A percentile compares a stretch with the other conserved stretches of the same genome.
Evolutionary conservation across 2,888 invertebrate genomes (phyloP).

Genomic region (Epinotia ramella): DNA sequence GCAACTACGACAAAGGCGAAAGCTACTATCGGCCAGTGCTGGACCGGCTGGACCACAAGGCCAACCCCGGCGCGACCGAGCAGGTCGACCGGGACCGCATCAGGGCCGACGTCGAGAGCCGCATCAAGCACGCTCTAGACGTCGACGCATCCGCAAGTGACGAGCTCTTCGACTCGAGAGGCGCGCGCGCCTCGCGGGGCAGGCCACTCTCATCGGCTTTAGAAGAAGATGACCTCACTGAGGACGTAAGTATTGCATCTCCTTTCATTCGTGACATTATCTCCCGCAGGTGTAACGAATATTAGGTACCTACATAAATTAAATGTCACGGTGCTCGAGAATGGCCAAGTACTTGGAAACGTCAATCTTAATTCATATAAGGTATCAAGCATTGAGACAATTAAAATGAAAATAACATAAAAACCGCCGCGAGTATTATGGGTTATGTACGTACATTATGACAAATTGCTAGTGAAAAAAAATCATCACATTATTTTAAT

Average conservation of each 20-base stretch:
- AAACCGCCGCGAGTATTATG: too few relatives aligned
- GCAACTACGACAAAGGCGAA: constrained; percentile 94
- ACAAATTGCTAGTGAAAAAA: background rate
- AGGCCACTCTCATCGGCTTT: constrained; percentile 76
- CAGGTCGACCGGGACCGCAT: constrained; percentile 73
- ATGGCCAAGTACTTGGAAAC: too few relatives aligned
- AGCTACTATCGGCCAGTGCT: constrained; percentile 92
- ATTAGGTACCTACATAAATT: too few relatives aligned
- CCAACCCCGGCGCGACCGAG: constrained; percentile 55
- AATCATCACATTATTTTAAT: constrained; percentile 23
- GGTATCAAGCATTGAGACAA: too few relatives aligned
- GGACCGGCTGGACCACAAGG: constrained; percentile 90
- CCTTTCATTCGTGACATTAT: background rate
- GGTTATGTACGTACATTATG: background rate
- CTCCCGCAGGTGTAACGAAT: too few relatives aligned
- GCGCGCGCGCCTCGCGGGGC: constrained; percentile 80
- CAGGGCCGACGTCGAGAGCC: constrained; percentile 70
- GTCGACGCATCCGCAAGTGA: constrained; percentile 70
- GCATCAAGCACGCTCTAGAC: constrained; percentile 71
- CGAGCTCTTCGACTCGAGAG: constrained; percentile 88
- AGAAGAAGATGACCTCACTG: constrained; percentile 78
- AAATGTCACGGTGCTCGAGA: too few relatives aligned
- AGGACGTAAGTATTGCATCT: constrained; percentile 73
- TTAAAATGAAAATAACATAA: too few relatives aligned
- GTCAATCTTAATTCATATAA: too few relatives aligned